Evolutionary conservation across 1,140 invertebrate genomes (phyloP), one percentile per base, ranked within the genome.

Genomic region (Ruditapes philippinarum): DNA sequence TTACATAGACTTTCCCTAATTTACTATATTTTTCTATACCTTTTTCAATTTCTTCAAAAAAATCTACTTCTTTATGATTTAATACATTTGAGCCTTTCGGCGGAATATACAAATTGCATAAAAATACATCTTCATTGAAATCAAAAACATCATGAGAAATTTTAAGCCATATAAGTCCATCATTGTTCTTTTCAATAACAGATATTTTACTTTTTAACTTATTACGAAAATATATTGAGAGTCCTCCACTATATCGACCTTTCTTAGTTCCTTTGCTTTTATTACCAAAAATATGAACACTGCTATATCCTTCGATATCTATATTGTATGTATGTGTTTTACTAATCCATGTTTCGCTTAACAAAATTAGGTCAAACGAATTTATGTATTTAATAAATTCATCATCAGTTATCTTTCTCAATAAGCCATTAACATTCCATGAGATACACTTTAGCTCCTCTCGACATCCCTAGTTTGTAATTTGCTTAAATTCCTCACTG

Each of bases 71-170:
- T 33, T 31, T 65, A 65, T 9, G 9, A 65, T 28, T n/a, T n/a
- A n/a, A n/a, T n/a, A n/a, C n/a, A n/a, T 65, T 57, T 4, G 31
- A 65, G 19, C 33, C 33, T 7, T 31, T 7, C 9, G 60, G 60
- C 33, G 60, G 60, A 33, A 65, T 65, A 65, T 65, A 65, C 60
- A 33, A 7, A 36, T 65, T 31, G 19, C 60, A 57, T n/a, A 57
- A 22, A 38, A 36, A 81, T 28, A 81, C 57, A 81, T 81, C 54
- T 81, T 57, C 36, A 68, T 83, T 38, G 25, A 79, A 83, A 2
- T 5, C 40, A 49, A 83, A n/a, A 83, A 83, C 19, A 42, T 19
- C 22, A 11, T 54, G 33, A 57, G 7, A 19, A 3, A 65, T 31
- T 33, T 65, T 65, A 31, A 65, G 1, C 60, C 60, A 65, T 1